Evolutionary conservation across 2,113 vertebrate species (phyloP).

Genomic region (Donacobius atricapilla): DNA sequence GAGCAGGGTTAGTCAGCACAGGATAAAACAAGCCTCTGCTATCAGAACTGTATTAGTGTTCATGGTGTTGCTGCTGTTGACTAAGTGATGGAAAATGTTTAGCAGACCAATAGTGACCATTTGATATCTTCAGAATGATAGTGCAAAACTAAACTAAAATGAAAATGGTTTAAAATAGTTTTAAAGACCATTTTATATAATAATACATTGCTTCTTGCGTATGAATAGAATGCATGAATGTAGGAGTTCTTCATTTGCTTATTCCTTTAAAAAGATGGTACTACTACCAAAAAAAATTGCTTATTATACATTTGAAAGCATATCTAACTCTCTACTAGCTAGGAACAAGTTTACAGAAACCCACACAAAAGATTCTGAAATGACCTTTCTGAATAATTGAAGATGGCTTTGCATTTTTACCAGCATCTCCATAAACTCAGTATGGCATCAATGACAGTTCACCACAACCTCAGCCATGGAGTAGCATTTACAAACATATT

Average conservation of each 20-base stretch:
- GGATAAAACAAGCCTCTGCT: background rate
- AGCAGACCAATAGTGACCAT: background rate
- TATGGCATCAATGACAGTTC: background rate
- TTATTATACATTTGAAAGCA: background rate
- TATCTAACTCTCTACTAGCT: background rate
- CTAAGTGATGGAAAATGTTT: background rate
- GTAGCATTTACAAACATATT: constrained; percentile 37
- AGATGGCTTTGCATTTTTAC: constrained; percentile 61
- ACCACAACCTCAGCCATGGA: background rate
- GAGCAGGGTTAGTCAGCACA: background rate
- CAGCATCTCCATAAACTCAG: constrained; percentile 40
- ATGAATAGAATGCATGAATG: background rate
- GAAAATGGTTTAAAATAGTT: background rate
- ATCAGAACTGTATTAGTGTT: background rate
- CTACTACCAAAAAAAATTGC: background rate
- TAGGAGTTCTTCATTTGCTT: background rate
- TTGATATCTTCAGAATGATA: background rate
- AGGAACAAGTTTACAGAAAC: constrained; percentile 4
- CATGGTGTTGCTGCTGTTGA: background rate
- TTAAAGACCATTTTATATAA: background rate
- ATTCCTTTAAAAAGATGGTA: background rate
- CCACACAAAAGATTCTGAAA: constrained; percentile 44
- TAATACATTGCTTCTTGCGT: background rate
- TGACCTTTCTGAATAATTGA: constrained; percentile 76
- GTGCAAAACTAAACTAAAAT: background rate